Evolutionary conservation across 1,140 invertebrate genomes (phyloP).

Genomic region (Drosophila sechellia): DNA sequence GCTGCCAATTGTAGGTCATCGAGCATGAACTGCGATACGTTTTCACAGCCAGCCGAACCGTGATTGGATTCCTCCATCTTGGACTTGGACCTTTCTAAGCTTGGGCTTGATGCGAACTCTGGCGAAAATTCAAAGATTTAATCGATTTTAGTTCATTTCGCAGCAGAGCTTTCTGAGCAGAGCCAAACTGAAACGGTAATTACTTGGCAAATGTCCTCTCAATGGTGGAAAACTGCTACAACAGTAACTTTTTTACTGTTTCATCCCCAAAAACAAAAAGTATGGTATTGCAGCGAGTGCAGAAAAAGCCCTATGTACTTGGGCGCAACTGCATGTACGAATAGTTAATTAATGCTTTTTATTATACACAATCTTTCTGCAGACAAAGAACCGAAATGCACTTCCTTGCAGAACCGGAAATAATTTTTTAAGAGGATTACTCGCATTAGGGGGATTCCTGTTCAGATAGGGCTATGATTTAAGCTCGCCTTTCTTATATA

Average conservation of each 20-base stretch:
- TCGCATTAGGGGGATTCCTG: neutral
- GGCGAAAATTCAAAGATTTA: neutral
- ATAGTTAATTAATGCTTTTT: neutral
- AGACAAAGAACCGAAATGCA: neutral
- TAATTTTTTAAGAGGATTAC: neutral
- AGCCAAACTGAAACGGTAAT: neutral
- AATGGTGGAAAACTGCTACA: slow-evolving; percentile 32
- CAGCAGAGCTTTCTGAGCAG: neutral
- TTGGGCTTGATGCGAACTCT: slow-evolving; percentile 8
- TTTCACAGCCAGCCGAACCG: slow-evolving; percentile 19
- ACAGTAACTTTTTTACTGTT: slow-evolving; percentile 26
- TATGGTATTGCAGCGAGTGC: slow-evolving; percentile 20
- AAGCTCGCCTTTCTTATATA: neutral
- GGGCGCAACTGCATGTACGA: neutral
- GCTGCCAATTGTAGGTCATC: slow-evolving; percentile 95
- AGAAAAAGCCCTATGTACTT: slow-evolving; percentile 1
- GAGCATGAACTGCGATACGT: slow-evolving; percentile 50
- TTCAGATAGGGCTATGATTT: too few relatives aligned
- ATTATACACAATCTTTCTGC: neutral
- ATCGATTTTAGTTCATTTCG: slow-evolving; percentile 13
- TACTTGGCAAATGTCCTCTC: slow-evolving; percentile 24
- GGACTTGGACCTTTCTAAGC: slow-evolving; percentile 9
- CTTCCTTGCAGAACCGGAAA: neutral
- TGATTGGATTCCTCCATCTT: slow-evolving; percentile 29
- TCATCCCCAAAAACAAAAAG: slow-evolving; percentile 41